phyloP scores from a whole-genome alignment of 1,140 invertebrate species.

The Nilaparvata lugens region DNA sequence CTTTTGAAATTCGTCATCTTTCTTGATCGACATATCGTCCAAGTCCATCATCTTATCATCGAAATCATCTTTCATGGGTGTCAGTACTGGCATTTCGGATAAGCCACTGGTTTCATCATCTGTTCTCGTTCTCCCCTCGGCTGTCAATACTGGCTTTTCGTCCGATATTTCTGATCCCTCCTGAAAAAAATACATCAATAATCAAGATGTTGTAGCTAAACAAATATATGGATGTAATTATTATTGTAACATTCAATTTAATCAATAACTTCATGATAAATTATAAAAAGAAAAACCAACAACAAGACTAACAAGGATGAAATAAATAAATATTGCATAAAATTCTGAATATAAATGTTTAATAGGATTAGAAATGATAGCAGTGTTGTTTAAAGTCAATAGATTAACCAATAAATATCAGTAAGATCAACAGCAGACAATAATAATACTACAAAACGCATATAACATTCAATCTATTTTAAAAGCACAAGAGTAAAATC shows the following conservation, averaged over 20 bases:
- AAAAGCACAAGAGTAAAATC: too few relatives aligned
- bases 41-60: constrained; percentile 6
- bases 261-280: too few relatives aligned
- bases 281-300: not conserved
- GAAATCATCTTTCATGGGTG: constrained; percentile 33
- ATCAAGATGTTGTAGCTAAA: too few relatives aligned
- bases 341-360: not conserved
- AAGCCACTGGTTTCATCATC: constrained; percentile 35
- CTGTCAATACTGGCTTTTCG: constrained; percentile 8
- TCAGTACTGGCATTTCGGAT: constrained; percentile 36
- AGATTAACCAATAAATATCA: too few relatives aligned
- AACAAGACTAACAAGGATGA: not conserved
- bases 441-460: too few relatives aligned
- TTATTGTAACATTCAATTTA: too few relatives aligned
- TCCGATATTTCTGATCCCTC: constrained; percentile 27
- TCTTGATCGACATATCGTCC: constrained; percentile 3
- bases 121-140: not conserved
- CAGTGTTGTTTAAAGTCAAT: too few relatives aligned
- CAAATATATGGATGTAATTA: too few relatives aligned
- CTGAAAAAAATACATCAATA: constrained; percentile 4
- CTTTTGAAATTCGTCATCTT: constrained; percentile 18
- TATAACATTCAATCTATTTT: too few relatives aligned
- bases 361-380: too few relatives aligned
- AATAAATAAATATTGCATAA: not conserved
- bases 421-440: too few relatives aligned